Percentiles rank a stretch among this genome's conserved stretches.
Evolutionary conservation across 2,113 vertebrate species (phyloP).

Genomic region (Macrotis lagotis): DNA sequence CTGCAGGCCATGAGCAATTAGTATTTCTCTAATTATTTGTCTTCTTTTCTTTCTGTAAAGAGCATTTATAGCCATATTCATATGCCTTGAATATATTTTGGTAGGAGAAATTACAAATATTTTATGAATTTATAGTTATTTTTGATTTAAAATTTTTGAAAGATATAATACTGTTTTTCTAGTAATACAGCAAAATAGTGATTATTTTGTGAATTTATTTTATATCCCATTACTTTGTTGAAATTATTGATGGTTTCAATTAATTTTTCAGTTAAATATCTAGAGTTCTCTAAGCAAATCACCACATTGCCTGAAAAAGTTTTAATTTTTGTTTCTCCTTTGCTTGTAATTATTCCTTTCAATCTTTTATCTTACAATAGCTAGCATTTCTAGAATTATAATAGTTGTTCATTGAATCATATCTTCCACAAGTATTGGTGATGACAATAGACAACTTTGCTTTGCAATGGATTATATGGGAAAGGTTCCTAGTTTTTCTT

Average conservation of each 20-base stretch:
- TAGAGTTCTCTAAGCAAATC: neutral
- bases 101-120: too few species aligned
- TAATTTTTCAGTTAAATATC: neutral
- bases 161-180: too few species aligned
- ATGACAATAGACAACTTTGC: neutral
- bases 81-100: too few species aligned
- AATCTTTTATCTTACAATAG: neutral
- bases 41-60: too few species aligned
- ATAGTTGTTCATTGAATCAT: neutral
- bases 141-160: too few species aligned
- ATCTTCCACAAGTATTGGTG: neutral
- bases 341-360: neutral
- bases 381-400: neutral
- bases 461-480: neutral
- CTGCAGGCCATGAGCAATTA: too few species aligned
- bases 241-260: neutral
- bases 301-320: neutral
- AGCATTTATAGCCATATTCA: too few species aligned
- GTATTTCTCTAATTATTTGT: too few species aligned
- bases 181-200: too few species aligned
- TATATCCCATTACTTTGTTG: neutral
- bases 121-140: too few species aligned
- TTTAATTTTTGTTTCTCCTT: neutral
- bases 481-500: neutral
- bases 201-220: neutral